These are phyloP conservation scores for Caenorhabditis drosophilae DNA, from an alignment of 2,888 invertebrate species.

Conservation along the genomic window DNA sequence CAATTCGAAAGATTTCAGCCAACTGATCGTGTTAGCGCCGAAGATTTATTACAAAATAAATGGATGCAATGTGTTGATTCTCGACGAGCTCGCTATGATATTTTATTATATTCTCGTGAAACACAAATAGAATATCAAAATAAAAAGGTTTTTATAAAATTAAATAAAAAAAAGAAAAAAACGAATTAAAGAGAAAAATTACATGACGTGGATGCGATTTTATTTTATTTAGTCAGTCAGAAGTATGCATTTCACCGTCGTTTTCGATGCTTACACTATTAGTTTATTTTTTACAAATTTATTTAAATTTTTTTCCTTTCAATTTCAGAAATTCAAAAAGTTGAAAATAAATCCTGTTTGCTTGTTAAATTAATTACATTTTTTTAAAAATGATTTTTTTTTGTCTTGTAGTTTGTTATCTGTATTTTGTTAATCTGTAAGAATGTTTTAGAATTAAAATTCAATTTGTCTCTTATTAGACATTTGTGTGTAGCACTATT, in stretches of 20 bases:
- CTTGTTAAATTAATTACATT: no score
- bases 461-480: no score
- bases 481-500: no score
- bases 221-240: not conserved
- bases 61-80: conserved; percentile 36
- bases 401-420: no score
- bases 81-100: conserved; percentile 19
- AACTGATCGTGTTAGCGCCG: conserved; percentile 14
- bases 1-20: conserved; percentile 9
- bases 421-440: no score
- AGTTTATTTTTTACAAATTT: not conserved
- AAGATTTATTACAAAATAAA: conserved; percentile 16
- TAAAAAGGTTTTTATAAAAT: not conserved
- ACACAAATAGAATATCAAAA: not conserved
- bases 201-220: conserved; percentile 11
- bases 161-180: not conserved
- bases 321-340: not conserved
- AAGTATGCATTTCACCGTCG: conserved; percentile 14
- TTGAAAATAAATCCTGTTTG: not conserved
- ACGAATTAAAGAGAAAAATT: not conserved
- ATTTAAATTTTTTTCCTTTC: not conserved
- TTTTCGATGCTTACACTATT: not conserved
- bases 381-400: no score
- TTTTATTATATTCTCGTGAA: not conserved
- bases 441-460: no score